Conservation (phyloP, 2,113 vertebrate species). For the Ailurus styani region DNA sequence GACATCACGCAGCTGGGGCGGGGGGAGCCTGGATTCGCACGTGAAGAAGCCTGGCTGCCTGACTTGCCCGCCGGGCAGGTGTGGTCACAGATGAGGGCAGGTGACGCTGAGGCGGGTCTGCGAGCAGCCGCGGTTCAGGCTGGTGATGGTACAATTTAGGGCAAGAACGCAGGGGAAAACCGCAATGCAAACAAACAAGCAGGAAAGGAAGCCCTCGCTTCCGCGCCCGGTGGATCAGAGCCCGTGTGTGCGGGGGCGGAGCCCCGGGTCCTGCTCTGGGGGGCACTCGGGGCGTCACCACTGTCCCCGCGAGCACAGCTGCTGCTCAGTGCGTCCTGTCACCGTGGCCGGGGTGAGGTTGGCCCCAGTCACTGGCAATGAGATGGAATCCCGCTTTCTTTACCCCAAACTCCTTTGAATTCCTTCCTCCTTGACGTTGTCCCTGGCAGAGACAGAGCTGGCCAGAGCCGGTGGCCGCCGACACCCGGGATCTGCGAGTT, state of each 20-base stretch:
- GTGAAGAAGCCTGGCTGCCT: accelerated
- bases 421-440: neutral
- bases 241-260: neutral
- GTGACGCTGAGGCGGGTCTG: neutral
- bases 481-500: too few species aligned
- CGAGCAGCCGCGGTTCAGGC: neutral
- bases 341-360: neutral
- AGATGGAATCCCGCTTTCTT: neutral
- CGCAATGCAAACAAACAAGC: neutral
- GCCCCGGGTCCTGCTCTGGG: neutral
- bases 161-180: neutral
- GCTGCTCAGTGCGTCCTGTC: neutral
- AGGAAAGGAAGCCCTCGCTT: neutral
- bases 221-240: neutral
- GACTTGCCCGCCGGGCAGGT: neutral
- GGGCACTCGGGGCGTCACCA: neutral
- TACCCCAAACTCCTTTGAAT: neutral
- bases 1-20: accelerated
- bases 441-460: neutral
- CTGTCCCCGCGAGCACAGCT: accelerated
- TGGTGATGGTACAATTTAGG: accelerated
- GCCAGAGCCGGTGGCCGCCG: neutral
- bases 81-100: neutral
- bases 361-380: neutral
- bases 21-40: neutral